Base-by-base conservation (phyloP, 2,113 vertebrate species). In the Gobius niger region DNA sequence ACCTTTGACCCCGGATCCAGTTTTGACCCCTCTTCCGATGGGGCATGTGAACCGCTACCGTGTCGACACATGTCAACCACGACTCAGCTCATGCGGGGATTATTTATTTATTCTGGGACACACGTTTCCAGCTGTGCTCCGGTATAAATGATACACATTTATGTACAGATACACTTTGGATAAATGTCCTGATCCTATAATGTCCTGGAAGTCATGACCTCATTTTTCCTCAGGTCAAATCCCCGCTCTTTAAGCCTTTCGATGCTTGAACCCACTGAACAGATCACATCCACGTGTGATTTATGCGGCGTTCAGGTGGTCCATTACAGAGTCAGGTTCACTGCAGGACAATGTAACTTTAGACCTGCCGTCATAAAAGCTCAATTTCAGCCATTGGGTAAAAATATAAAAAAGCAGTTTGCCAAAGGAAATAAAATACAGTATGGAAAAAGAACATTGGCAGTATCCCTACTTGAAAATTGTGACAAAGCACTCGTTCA, bases 1-100 rank as follows among this genome's bases (percentile, higher is more conserved):
- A 85, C 67, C 81, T 85, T 75, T 77, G 75, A 85, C 82, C 81
- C 53, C 60, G 60, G 47, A 75, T 65, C 67, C 73, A 80, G 53
- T 75, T 85, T 19, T 16, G 80, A 85, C 82, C 80, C 67, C 72
- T 70, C 62, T 83, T 83, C 68, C 62, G 64, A 63, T 19, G 68
- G 85, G 70, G 63, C 80, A 80, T 84, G 88, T 76, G 80, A 89
- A 82, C 73, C 75, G 64, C 64, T 61, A n/a, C 65, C 1, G 41
- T 34, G 71, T 64, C 60, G 12, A 19, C 75, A 71, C 67, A 72
- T 78, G 83, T 82, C 76, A 82, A 80, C 72, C 78, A 86, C 77
- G 70, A 86, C 50, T 59, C 47, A 74, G 52, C 16, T 61, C 67
- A 77, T 65, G 80, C 72, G 63, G 51, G 52, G 73, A 74, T 76